Evolutionary conservation across 2,113 vertebrate species (phyloP).

Genomic region (Tretioscincus oriximinensis): DNA sequence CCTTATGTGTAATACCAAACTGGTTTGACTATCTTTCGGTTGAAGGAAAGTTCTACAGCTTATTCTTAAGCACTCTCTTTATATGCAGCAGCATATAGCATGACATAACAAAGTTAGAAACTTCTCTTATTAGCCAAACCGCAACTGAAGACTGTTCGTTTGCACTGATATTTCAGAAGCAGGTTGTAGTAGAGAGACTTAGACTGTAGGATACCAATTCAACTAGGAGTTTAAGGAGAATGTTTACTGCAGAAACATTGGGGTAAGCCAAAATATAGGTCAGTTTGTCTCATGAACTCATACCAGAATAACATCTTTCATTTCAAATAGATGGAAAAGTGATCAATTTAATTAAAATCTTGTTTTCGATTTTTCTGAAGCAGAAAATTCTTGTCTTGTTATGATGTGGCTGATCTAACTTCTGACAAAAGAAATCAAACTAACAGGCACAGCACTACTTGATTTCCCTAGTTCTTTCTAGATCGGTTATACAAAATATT

Average conservation of each 20-base stretch:
- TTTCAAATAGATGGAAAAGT: not conserved
- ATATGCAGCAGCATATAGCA: not conserved
- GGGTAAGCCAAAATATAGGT: no score
- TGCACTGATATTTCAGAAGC: not conserved
- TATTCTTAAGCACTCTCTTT: not conserved
- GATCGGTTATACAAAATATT: conserved; percentile 26
- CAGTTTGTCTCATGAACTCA: not conserved
- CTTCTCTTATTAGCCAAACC: not conserved
- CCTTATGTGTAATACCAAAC: not conserved
- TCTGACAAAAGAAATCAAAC: conserved; percentile 31
- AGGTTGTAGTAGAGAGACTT: no score
- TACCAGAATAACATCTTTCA: not conserved
- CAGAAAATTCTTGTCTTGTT: conserved; percentile 17
- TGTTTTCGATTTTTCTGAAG: conserved; percentile 5
- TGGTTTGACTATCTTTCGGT: not conserved
- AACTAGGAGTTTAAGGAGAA: not conserved
- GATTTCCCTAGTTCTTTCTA: conserved; percentile 15
- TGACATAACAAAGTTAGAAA: not conserved
- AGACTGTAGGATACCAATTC: not conserved
- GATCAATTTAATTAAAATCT: not conserved
- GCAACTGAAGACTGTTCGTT: not conserved
- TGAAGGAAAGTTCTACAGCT: not conserved
- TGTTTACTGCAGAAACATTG: not conserved
- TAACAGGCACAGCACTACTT: conserved; percentile 29
- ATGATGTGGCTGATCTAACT: not conserved